phyloP scores from a whole-genome alignment of 2,797 vertebrate genomes.

The Rhincodon typus region DNA sequence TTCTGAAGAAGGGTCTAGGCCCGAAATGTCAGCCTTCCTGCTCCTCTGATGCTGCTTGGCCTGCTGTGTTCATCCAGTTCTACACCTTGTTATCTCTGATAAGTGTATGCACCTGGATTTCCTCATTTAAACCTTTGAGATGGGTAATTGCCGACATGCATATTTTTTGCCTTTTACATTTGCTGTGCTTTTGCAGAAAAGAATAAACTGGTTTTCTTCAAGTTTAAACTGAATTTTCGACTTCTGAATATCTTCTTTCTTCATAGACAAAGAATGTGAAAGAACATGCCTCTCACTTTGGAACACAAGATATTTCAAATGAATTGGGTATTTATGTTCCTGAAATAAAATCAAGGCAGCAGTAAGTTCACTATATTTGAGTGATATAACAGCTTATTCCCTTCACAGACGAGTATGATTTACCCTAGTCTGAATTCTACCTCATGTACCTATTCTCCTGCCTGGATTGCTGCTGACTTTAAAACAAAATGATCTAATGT shows the following conservation, averaged over 20 bases:
- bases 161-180: not conserved
- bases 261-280: constrained; percentile 47
- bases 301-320: constrained; percentile 46
- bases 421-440: not conserved
- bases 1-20: no score
- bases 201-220: no score
- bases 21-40: no score
- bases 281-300: constrained; percentile 41
- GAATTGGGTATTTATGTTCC: constrained; percentile 52
- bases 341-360: constrained; percentile 47
- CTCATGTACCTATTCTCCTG: not conserved
- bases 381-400: not conserved
- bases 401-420: not conserved
- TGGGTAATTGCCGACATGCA: not conserved
- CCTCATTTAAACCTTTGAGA: not conserved
- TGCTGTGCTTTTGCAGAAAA: not conserved
- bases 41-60: no score
- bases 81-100: not conserved
- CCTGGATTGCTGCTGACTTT: not conserved
- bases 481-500: not conserved
- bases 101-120: not conserved
- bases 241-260: constrained; percentile 50
- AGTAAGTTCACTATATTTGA: not conserved
- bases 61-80: no score
- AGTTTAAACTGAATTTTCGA: no score